A percentile compares a stretch with the other conserved stretches of the same genome.
phyloP scores from a whole-genome alignment of 2,113 vertebrate genomes.

The Xenopus laevis region DNA sequence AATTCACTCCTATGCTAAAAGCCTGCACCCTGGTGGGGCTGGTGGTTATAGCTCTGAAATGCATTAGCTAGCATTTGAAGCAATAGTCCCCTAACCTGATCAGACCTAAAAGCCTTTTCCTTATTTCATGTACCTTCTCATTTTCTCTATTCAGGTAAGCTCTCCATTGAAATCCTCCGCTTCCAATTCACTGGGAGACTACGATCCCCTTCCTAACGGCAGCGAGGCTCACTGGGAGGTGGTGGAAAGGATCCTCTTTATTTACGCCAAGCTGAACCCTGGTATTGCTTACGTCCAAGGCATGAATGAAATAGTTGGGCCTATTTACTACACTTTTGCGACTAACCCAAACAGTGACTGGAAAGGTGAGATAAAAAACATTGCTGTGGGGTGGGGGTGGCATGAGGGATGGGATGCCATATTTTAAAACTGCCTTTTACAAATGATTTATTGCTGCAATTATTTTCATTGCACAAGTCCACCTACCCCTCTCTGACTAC shows the following conservation, averaged over 20 bases:
- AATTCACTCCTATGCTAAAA: no score
- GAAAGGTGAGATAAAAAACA: conserved; percentile 73
- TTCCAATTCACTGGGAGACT: conserved; percentile 77
- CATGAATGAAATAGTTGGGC: conserved; percentile 97
- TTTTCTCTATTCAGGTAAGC: conserved; percentile 74
- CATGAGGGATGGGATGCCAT: no score
- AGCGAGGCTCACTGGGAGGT: conserved; percentile 97
- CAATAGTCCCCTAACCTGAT: no score
- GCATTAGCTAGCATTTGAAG: no score
- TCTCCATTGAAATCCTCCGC: conserved; percentile 78
- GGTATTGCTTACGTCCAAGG: conserved; percentile 96
- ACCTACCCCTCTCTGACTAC: no score
- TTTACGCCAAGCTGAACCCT: conserved; percentile 97
- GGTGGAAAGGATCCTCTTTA: conserved; percentile 94
- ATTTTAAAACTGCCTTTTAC: no score
- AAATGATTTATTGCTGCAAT: no score
- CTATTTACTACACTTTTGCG: conserved; percentile 95
- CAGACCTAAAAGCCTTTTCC: not conserved
- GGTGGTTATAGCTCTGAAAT: no score
- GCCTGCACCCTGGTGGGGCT: no score
- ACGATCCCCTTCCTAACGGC: conserved; percentile 83
- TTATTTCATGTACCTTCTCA: not conserved
- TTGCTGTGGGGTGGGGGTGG: no score
- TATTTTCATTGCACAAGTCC: no score
- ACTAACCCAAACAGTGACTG: conserved; percentile 87